Evolutionary conservation across 2,888 invertebrate species (phyloP).

Genomic region (Keiferia lycopersicella): DNA sequence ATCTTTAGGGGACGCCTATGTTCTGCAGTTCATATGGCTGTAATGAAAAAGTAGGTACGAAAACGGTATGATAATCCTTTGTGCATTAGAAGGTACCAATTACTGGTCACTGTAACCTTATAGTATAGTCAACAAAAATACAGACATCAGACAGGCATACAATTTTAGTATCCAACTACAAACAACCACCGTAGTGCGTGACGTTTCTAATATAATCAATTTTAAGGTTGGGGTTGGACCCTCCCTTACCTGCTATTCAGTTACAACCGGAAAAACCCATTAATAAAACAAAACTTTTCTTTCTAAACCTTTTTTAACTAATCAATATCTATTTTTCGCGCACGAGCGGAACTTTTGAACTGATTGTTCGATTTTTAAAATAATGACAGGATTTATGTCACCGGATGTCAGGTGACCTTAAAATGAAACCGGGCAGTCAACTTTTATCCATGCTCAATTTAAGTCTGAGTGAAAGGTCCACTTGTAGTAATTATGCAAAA

Average conservation of each 20-base stretch:
- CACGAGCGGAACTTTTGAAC: neutral
- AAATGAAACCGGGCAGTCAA: slow-evolving; percentile 7
- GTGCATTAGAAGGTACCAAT: no score
- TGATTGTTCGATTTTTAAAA: no score
- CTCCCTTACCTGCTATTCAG: slow-evolving; percentile 31
- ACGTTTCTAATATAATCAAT: slow-evolving; percentile 31
- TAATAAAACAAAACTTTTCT: neutral
- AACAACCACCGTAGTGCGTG: slow-evolving; percentile 41
- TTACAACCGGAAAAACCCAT: slow-evolving; percentile 14
- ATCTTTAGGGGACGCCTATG: no score
- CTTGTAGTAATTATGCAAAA: neutral
- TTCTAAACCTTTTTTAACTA: neutral
- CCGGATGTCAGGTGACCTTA: neutral
- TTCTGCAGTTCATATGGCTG: no score
- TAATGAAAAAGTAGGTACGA: no score
- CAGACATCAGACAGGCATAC: no score
- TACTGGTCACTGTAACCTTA: no score
- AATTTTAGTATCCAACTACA: no score
- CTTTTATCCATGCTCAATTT: slow-evolving; percentile 7
- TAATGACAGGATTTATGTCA: neutral
- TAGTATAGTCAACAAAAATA: no score
- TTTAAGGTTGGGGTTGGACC: slow-evolving; percentile 44
- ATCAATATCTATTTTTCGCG: slow-evolving; percentile 2
- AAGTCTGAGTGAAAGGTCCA: slow-evolving; percentile 2
- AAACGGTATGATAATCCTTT: no score